Evolutionary conservation across 2,888 invertebrate species (phyloP).

Genomic region (Cataglyphis cursor): DNA sequence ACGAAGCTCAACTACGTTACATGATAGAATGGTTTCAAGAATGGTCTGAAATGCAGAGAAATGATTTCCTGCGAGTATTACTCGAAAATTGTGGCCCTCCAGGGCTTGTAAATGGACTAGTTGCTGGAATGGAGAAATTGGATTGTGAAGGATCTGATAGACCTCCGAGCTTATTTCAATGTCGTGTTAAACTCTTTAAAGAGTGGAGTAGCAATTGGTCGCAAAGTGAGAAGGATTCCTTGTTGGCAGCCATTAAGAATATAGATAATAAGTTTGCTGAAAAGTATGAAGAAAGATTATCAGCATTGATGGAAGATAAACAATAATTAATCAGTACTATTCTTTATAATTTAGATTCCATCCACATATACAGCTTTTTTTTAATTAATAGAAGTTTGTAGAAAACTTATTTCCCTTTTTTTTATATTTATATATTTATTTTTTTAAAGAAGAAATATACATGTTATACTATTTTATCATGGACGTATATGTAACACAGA

Average conservation of each 20-base stretch:
- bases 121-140: slow-evolving; percentile 90
- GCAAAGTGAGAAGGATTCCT: slow-evolving; percentile 90
- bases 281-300: slow-evolving; percentile 87
- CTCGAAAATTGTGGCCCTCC: slow-evolving; percentile 90
- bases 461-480: neutral
- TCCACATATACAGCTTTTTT: neutral
- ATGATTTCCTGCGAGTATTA: slow-evolving; percentile 93
- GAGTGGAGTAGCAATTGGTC: slow-evolving; percentile 95
- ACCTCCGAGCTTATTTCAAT: slow-evolving; percentile 94
- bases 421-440: slow-evolving; percentile 44
- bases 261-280: slow-evolving; percentile 91
- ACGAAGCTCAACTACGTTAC: slow-evolving; percentile 93
- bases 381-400: slow-evolving; percentile 1
- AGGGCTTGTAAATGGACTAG: slow-evolving; percentile 91
- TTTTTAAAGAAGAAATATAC: neutral
- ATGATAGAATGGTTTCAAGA: slow-evolving; percentile 95
- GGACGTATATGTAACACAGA: neutral
- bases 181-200: slow-evolving; percentile 94
- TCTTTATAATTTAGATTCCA: slow-evolving; percentile 2
- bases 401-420: neutral
- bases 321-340: slow-evolving; percentile 29
- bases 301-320: slow-evolving; percentile 61
- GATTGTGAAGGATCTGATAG: slow-evolving; percentile 89
- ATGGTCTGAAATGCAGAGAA: slow-evolving; percentile 95
- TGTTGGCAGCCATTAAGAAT: slow-evolving; percentile 91